A percentile compares a stretch with the other conserved stretches of the same genome.
Conservation (phyloP, 2,797 vertebrate species). For the Caiman crocodilus region DNA sequence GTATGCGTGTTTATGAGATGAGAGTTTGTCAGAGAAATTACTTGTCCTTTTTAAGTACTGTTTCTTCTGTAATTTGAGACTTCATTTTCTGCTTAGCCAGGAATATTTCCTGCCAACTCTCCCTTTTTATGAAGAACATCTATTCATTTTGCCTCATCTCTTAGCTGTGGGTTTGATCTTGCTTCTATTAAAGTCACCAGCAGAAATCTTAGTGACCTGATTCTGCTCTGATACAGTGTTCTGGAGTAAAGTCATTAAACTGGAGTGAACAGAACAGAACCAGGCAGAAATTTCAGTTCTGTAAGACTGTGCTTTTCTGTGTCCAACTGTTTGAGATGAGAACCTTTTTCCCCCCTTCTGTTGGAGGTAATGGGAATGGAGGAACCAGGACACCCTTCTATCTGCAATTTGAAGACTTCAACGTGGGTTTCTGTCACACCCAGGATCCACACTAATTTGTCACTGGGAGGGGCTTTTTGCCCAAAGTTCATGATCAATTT, state of each 20-base stretch:
- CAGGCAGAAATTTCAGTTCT: slow-evolving; percentile 47
- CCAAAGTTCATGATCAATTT: not conserved
- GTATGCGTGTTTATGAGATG: not conserved
- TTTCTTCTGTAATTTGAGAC: slow-evolving; percentile 70
- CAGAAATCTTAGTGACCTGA: slow-evolving; percentile 51
- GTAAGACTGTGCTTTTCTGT: slow-evolving; percentile 21
- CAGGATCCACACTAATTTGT: slow-evolving; percentile 46
- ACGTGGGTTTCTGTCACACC: slow-evolving; percentile 37
- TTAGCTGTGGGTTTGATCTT: slow-evolving; percentile 54
- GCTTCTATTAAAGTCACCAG: slow-evolving; percentile 66
- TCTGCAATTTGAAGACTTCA: slow-evolving; percentile 56
- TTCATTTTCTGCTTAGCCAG: slow-evolving; percentile 65
- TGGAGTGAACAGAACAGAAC: slow-evolving; percentile 30
- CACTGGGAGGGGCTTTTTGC: slow-evolving; percentile 51
- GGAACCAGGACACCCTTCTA: slow-evolving; percentile 49
- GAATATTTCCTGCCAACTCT: slow-evolving; percentile 49
- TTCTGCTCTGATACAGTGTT: slow-evolving; percentile 53
- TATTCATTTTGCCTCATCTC: slow-evolving; percentile 68
- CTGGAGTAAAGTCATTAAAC: slow-evolving; percentile 14
- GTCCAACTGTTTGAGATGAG: slow-evolving; percentile 30
- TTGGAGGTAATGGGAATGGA: slow-evolving; percentile 51
- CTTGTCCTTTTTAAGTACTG: slow-evolving; percentile 63
- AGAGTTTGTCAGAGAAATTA: slow-evolving; percentile 71
- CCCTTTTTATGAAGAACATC: slow-evolving; percentile 66
- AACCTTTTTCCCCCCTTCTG: slow-evolving; percentile 38